Evolutionary conservation across 1,140 invertebrate species (phyloP), one percentile per base, ranked within the genome.

Genomic region (Oreohelix idahoensis): DNA sequence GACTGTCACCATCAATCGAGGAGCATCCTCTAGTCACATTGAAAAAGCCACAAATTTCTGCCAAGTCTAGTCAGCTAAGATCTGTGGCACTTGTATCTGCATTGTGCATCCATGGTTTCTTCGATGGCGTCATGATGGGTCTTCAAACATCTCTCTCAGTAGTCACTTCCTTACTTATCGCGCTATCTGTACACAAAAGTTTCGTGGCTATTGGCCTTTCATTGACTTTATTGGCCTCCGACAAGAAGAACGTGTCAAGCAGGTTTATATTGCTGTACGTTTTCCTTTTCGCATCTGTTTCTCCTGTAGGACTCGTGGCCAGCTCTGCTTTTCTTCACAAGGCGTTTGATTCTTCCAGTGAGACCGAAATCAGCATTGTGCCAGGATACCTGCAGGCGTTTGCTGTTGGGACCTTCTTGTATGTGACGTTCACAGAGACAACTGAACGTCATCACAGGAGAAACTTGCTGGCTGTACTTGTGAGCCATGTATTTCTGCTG

Each of bases 1-100:
- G 88, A 87, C 87, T 87, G 66, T 88, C 71, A n/a, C 36, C 39
- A 75, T 76, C 74, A 1, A 45, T 58, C n/a, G 39, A 66, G 26
- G n/a, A 11, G 17, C 36, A 36, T 39, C 77, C 77, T n/a, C 53
- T 69, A 15, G 26, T 53, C 5, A 35, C 11, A 5, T 42, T 5
- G 49, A 35, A 11, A 1, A 29, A 53, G 13, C 17, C 32, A 2
- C 29, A 51, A n/a, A 8, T 1, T 2, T 5, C 77, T 23, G 51
- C 0, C 13, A 45, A 15, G n/a, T 71, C 63, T 11, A 36, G 17
- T 17, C 58, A 38, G 20, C 20, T 79, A 15, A 70, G 79, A 36
- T 71, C 66, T 36, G 32, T 71, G 32, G 66, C 79, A 13, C 66
- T 80, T 1, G 79, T 80, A 8, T 10, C 63, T 8, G 79, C 79